Evolutionary conservation across 2,888 invertebrate species (phyloP).

Genomic region (Aphodius granarius): DNA sequence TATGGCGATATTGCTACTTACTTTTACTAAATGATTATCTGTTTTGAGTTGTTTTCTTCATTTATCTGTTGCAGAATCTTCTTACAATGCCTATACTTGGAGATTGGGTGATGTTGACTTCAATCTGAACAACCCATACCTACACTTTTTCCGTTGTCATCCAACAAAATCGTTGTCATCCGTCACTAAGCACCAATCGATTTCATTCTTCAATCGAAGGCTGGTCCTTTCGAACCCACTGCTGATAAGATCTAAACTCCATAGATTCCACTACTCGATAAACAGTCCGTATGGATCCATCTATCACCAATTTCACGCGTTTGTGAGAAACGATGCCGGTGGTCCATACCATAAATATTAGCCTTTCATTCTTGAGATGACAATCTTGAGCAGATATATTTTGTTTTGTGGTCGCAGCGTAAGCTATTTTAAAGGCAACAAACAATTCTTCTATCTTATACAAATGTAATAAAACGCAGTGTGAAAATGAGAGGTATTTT

Average conservation of each 20-base stretch:
- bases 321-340: neutral
- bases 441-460: neutral
- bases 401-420: too few species aligned
- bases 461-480: neutral
- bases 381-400: too few species aligned
- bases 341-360: neutral
- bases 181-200: neutral
- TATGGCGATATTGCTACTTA: neutral
- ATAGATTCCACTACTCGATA: neutral
- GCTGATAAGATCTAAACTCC: neutral
- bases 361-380: too few species aligned
- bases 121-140: too few species aligned
- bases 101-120: neutral
- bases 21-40: neutral
- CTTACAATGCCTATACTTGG: neutral
- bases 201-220: neutral
- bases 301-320: neutral
- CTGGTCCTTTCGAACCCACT: neutral
- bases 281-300: neutral
- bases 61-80: neutral
- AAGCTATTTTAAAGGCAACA: too few species aligned
- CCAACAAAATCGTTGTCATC: neutral
- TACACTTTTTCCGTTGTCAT: neutral
- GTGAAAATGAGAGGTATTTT: conserved; percentile 11
- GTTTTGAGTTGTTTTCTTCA: neutral